phyloP scores from a whole-genome alignment of 2,888 invertebrate species.

The Diaphora mendica region DNA sequence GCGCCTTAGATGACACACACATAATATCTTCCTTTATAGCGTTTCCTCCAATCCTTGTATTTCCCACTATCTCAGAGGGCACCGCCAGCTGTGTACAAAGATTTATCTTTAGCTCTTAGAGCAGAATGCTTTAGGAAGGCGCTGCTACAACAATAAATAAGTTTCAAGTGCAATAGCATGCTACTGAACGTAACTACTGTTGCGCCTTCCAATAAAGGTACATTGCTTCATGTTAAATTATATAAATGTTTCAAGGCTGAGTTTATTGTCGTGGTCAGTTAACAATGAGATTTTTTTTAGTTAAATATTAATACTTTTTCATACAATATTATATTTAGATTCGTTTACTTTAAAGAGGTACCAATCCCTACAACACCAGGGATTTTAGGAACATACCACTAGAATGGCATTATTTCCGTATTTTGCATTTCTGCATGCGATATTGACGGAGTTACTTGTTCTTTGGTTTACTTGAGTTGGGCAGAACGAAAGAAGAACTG shows the following conservation, averaged over 20 bases:
- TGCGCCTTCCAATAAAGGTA: background rate
- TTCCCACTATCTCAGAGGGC: background rate
- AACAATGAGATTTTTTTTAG: too few species aligned
- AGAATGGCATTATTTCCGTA: background rate
- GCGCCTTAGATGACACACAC: background rate
- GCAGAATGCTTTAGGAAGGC: background rate
- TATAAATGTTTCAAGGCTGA: background rate
- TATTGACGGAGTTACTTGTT: background rate
- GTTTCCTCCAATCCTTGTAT: background rate
- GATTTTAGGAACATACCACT: background rate
- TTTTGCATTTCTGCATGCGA: too few species aligned
- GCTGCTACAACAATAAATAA: background rate
- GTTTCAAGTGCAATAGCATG: background rate
- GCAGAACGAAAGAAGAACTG: too few species aligned
- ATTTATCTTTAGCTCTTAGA: background rate
- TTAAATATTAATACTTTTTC: too few species aligned
- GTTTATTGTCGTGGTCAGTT: too few species aligned
- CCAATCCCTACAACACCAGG: background rate
- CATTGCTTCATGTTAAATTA: background rate
- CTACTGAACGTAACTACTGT: background rate
- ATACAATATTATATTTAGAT: too few species aligned
- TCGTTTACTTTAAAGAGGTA: background rate
- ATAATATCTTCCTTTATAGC: background rate
- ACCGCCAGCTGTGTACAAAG: background rate
- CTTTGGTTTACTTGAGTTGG: background rate